Evolutionary conservation across 1,140 invertebrate species (phyloP).

Genomic region (Panagrolaimus sp.): DNA sequence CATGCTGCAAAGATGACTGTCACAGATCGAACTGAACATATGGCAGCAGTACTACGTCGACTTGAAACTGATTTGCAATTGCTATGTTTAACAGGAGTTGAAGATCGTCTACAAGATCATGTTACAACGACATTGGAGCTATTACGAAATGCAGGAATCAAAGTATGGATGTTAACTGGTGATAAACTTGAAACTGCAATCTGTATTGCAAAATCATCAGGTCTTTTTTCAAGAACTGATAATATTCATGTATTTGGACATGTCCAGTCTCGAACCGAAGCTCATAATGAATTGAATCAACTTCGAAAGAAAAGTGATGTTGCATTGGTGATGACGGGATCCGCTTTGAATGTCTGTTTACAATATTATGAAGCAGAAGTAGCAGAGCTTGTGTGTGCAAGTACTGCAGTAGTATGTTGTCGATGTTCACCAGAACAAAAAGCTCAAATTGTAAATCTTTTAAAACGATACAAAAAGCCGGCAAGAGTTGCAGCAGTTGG

Average conservation of each 20-base stretch:
- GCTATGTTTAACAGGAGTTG: slow-evolving; percentile 80
- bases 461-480: slow-evolving; percentile 80
- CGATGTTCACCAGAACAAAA: slow-evolving; percentile 98
- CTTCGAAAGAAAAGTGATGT: slow-evolving; percentile 66
- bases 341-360: slow-evolving; percentile 67
- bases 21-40: slow-evolving; percentile 73
- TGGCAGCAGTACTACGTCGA: slow-evolving; percentile 78
- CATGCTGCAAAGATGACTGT: slow-evolving; percentile 71
- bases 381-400: slow-evolving; percentile 82
- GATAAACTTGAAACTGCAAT: slow-evolving; percentile 97
- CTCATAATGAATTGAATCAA: slow-evolving; percentile 82
- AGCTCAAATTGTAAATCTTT: slow-evolving; percentile 82
- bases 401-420: slow-evolving; percentile 80
- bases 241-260: slow-evolving; percentile 72
- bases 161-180: slow-evolving; percentile 99
- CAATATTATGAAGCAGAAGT: slow-evolving; percentile 91
- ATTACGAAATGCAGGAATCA: slow-evolving; percentile 88
- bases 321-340: slow-evolving; percentile 58
- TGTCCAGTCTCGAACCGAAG: slow-evolving; percentile 74
- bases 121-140: slow-evolving; percentile 85
- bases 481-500: slow-evolving; percentile 62
- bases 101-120: slow-evolving; percentile 68
- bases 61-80: slow-evolving; percentile 88
- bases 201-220: slow-evolving; percentile 92
- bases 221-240: slow-evolving; percentile 72